Evolutionary conservation across 2,888 invertebrate genomes (phyloP).

Genomic region (Xestia ashworthii): DNA sequence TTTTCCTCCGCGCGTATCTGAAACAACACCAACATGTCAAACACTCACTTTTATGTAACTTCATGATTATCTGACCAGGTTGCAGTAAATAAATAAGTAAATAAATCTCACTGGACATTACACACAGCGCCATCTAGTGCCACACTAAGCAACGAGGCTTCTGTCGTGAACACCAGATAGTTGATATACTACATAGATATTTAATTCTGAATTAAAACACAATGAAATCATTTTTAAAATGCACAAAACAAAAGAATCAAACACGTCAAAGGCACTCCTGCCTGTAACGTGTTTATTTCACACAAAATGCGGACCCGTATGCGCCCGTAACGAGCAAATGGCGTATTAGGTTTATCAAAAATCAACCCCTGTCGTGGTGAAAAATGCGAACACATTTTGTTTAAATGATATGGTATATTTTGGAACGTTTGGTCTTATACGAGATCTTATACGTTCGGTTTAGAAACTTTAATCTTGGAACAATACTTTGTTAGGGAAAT

Average conservation of each 20-base stretch:
- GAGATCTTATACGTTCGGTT: background rate
- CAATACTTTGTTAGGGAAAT: background rate
- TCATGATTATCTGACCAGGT: background rate
- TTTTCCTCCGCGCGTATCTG: background rate
- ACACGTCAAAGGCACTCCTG: background rate
- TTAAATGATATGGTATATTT: background rate
- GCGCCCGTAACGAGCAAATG: background rate
- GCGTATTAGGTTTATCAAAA: background rate
- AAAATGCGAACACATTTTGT: background rate
- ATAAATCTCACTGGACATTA: no score
- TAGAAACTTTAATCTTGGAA: background rate
- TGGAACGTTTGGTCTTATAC: no score
- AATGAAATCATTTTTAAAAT: background rate
- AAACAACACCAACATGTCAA: conserved; percentile 14
- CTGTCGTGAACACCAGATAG: no score
- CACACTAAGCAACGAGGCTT: no score
- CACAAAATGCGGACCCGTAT: background rate
- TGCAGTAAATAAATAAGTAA: background rate
- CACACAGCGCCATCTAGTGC: no score
- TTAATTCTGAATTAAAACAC: background rate
- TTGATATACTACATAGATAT: background rate
- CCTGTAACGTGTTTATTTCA: background rate
- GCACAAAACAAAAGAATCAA: background rate
- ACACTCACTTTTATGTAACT: background rate
- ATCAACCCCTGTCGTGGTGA: background rate